Evolutionary conservation across 1,140 invertebrate species (phyloP), one percentile per base, ranked within the genome.

Genomic region (Diabrotica virgifera): DNA sequence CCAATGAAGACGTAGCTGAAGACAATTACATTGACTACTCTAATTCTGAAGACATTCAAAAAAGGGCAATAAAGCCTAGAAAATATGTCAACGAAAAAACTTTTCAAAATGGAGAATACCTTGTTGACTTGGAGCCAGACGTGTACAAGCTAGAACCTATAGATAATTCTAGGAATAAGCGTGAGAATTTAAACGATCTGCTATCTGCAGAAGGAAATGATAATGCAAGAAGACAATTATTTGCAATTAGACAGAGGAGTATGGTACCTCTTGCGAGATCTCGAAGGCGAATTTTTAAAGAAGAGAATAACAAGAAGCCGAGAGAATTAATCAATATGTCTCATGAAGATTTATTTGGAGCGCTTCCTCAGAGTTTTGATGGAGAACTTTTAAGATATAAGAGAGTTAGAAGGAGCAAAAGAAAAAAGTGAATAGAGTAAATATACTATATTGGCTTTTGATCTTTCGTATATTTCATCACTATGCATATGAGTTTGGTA

Each of bases 281-380:
- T 54, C 71, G 67, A 63, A 67, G 70, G n/a, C 63, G 57, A 24
- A 56, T 66, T n/a, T 51, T 60, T 13, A 61, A 61, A 46, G 65
- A 70, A 35, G 57, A 69, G 35, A 59, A 61, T 12, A 58, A 52
- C n/a, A 62, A 65, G 46, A 38, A 67, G 40, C 70, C 63, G 10
- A 61, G 72, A 36, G 63, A 70, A 37, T 63, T 78, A 2, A 64
- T 64, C 8, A 73, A 76, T 59, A 71, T 78, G 65, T 71, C 71
- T 5, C 74, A 74, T 36, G 65, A 72, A 51, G 77, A 78, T 65
- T 62, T 78, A 12, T 79, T 79, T 65, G 78, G 78, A 5, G 73
- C 71, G 5, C 64, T 77, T 10, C 76, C 77, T 8, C 71, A 77
- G 56, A 72, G 74, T 62, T 78, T 73, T 50, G 72, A 75, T 58